Evolutionary conservation across 2,113 vertebrate species (phyloP).

Genomic region (Columba janthina): DNA sequence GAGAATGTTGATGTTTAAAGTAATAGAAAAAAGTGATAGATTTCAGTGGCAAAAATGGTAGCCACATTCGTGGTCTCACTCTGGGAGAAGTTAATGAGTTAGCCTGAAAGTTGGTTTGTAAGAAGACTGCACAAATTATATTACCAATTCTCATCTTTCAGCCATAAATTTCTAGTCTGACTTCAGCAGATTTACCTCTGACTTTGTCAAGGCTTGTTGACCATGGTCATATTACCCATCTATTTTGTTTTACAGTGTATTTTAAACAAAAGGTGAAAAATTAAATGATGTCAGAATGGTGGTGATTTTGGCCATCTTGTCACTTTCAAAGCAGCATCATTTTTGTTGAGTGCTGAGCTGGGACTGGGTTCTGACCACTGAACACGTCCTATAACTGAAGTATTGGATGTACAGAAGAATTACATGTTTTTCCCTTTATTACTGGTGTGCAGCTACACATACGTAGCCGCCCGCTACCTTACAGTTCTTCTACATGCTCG

Average conservation of each 20-base stretch:
- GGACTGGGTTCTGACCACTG: neutral
- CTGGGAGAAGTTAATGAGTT: too few relatives aligned
- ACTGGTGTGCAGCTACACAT: neutral
- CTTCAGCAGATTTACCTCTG: neutral
- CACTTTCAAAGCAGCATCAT: rapidly evolving
- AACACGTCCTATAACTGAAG: neutral
- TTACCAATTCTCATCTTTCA: neutral
- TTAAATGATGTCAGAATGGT: rapidly evolving
- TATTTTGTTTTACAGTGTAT: neutral
- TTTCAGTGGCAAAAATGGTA: neutral
- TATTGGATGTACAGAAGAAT: too few relatives aligned
- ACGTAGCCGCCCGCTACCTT: neutral
- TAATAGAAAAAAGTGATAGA: neutral
- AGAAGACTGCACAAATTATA: neutral
- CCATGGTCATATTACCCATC: neutral
- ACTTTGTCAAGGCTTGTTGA: neutral
- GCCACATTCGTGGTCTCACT: neutral
- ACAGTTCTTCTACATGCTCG: neutral
- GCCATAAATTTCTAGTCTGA: neutral
- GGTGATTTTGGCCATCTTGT: neutral
- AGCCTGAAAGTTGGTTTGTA: neutral
- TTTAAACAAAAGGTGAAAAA: neutral
- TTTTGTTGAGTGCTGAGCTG: neutral
- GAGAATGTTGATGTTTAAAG: rapidly evolving
- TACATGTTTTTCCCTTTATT: neutral